Conservation (phyloP, 1,140 invertebrate species). For the Heliconius congener region DNA sequence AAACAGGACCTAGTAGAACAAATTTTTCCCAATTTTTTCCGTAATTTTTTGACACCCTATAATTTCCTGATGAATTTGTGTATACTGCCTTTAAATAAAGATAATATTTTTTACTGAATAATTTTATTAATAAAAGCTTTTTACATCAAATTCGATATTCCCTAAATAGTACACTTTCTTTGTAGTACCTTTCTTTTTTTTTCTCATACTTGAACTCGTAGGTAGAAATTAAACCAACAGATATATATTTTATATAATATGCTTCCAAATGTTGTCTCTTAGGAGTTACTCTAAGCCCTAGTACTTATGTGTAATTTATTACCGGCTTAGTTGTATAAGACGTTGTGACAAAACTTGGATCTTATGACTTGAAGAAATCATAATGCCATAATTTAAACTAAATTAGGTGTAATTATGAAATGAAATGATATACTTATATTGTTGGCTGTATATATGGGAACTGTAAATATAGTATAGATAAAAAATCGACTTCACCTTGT, state of each 20-base stretch:
- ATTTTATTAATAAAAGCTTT: no score
- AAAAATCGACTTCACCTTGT: no score
- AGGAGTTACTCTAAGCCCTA: conserved; percentile 15
- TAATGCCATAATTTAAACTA: conserved; percentile 2
- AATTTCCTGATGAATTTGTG: no score
- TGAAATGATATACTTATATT: no score
- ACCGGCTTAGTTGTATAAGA: conserved; percentile 15
- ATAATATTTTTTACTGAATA: no score
- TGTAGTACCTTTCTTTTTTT: background rate
- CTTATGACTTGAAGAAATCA: conserved; percentile 5
- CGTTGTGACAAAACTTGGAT: conserved; percentile 12
- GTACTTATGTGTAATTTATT: conserved; percentile 20
- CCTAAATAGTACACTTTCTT: background rate
- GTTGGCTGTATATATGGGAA: no score
- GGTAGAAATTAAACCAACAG: background rate
- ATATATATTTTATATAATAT: background rate
- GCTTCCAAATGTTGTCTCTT: background rate
- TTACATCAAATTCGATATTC: no score
- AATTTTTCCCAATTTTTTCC: no score
- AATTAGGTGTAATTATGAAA: background rate
- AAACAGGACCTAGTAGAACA: no score
- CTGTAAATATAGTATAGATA: no score
- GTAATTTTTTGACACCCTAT: no score
- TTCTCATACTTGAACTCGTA: background rate
- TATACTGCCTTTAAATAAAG: no score